Evolutionary conservation across 2,797 vertebrate species (phyloP).

Genomic region (Diplodus sargus): DNA sequence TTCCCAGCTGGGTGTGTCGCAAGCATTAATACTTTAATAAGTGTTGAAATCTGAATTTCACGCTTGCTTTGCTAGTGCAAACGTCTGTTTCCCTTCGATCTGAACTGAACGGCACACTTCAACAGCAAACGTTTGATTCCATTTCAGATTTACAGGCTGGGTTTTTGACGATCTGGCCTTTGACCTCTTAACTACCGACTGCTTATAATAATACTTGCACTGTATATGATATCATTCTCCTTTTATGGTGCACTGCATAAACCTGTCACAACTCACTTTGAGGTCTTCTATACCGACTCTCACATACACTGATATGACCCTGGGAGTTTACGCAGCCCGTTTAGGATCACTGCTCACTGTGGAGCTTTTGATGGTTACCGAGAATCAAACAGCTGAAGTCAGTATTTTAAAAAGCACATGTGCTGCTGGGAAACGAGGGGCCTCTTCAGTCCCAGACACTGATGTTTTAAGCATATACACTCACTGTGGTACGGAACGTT

Average conservation of each 20-base stretch:
- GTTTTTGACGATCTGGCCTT: background rate
- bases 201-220: background rate
- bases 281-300: background rate
- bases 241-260: constrained; percentile 1
- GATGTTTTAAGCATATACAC: background rate
- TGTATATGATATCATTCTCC: background rate
- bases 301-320: background rate
- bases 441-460: constrained; percentile 28
- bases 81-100: too few species aligned
- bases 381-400: background rate
- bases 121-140: background rate
- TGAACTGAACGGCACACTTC: background rate
- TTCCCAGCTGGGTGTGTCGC: background rate
- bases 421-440: constrained; percentile 32
- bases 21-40: background rate
- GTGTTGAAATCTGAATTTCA: background rate
- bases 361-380: background rate
- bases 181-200: background rate
- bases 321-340: background rate
- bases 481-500: background rate
- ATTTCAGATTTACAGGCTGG: too few species aligned
- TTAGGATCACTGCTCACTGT: background rate
- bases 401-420: constrained; percentile 4
- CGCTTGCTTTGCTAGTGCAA: too few species aligned
- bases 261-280: constrained; percentile 20